phyloP scores from a whole-genome alignment of 2,888 invertebrate genomes.

The Nebria salina region DNA sequence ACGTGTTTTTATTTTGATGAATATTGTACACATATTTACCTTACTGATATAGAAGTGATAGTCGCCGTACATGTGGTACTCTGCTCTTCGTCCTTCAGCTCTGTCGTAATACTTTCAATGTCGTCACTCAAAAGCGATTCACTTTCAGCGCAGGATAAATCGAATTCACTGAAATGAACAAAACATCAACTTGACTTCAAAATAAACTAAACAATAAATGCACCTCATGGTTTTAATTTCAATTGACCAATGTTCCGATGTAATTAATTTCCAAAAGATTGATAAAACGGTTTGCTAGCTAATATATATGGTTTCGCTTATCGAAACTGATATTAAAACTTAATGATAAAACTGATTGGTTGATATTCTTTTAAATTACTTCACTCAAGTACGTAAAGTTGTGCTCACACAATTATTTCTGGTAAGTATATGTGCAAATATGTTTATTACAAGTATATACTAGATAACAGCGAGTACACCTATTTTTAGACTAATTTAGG shows the following conservation, averaged over 20 bases:
- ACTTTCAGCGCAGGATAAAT: slow-evolving; percentile 27
- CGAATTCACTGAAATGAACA: slow-evolving; percentile 30
- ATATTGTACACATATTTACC: slow-evolving; percentile 18
- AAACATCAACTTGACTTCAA: not conserved
- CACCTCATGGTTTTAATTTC: not conserved
- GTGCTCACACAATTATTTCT: not conserved
- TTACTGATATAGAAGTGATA: slow-evolving; percentile 41
- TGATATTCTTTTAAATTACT: no score
- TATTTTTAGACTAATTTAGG: not conserved
- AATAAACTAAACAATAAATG: not conserved
- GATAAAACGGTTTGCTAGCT: not conserved
- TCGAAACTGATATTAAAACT: not conserved
- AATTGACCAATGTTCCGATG: not conserved
- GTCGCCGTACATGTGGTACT: slow-evolving; percentile 38
- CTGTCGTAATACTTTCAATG: slow-evolving; percentile 31
- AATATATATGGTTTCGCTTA: not conserved
- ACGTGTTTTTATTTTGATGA: not conserved
- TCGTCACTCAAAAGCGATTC: slow-evolving; percentile 27
- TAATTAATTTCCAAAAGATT: not conserved
- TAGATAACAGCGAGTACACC: no score
- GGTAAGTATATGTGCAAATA: no score
- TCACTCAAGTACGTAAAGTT: not conserved
- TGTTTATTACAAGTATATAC: no score
- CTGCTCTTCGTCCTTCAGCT: slow-evolving; percentile 37
- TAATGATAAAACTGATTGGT: not conserved